Conservation (phyloP, 1,140 invertebrate species). For the Trichomalopsis sarcophagae region DNA sequence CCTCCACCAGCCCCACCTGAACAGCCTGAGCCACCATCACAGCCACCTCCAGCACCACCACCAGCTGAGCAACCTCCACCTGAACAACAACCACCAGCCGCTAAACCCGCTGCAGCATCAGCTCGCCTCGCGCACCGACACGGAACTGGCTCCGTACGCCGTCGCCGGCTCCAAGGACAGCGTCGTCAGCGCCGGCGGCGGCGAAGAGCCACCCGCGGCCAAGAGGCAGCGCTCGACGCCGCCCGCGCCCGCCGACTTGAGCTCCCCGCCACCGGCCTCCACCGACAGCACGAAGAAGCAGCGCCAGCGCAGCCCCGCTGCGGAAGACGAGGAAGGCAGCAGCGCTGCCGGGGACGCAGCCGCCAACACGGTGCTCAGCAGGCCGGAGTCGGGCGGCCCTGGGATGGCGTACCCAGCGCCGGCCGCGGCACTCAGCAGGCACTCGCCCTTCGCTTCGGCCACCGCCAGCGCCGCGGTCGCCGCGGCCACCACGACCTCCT, state of each 20-base stretch:
- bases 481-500: conserved; percentile 47
- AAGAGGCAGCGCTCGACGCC: conserved; percentile 15
- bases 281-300: conserved; percentile 12
- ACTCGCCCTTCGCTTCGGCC: conserved; percentile 68
- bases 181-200: conserved; percentile 40
- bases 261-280: neutral
- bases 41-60: neutral
- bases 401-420: conserved; percentile 75
- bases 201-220: conserved; percentile 27
- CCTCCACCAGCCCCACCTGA: conserved; percentile 19
- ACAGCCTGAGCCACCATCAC: neutral
- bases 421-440: conserved; percentile 71
- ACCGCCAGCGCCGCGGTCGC: conserved; percentile 38
- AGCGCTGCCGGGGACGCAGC: conserved; percentile 60
- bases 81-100: neutral
- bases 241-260: neutral
- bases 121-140: conserved; percentile 41
- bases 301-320: conserved; percentile 42
- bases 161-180: conserved; percentile 33
- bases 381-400: conserved; percentile 72
- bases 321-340: conserved; percentile 62
- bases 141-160: conserved; percentile 48
- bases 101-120: conserved; percentile 57
- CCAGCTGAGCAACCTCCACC: conserved; percentile 9
- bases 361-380: conserved; percentile 71